These are phyloP conservation scores for Magallana angulata DNA, from an alignment of 1,140 invertebrate genomes.

Conservation along the genomic window DNA sequence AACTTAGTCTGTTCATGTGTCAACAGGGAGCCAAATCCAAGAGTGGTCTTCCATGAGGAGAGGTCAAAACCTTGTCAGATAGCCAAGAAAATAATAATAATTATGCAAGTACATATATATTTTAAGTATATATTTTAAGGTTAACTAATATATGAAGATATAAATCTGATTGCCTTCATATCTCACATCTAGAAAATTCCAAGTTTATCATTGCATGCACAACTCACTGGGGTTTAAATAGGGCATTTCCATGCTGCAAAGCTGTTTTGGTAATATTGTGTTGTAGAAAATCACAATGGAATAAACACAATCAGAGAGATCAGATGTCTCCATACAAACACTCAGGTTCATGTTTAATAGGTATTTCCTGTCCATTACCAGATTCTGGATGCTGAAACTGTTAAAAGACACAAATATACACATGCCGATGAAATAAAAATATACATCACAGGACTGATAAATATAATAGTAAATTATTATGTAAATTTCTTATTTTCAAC, in stretches of 20 bases:
- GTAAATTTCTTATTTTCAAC: no score
- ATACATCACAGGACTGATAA: no score
- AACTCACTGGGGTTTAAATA: slow-evolving; percentile 17
- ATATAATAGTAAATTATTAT: no score
- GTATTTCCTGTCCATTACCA: slow-evolving; percentile 41
- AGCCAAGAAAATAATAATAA: no score
- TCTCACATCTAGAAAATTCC: no score
- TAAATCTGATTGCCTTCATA: no score
- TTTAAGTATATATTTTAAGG: no score
- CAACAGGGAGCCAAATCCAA: not conserved
- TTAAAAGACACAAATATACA: not conserved
- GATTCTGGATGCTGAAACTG: slow-evolving; percentile 53
- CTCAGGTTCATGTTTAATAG: slow-evolving; percentile 50
- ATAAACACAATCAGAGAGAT: slow-evolving; percentile 28
- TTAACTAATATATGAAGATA: no score
- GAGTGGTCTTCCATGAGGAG: not conserved
- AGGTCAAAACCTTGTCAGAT: not conserved
- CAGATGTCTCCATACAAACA: slow-evolving; percentile 53
- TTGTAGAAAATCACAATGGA: slow-evolving; percentile 45
- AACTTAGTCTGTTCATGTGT: slow-evolving; percentile 25
- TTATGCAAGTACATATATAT: no score
- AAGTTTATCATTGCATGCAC: no score
- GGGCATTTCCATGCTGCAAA: slow-evolving; percentile 48
- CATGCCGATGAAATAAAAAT: not conserved
- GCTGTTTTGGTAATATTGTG: slow-evolving; percentile 41